Evolutionary conservation across 1,140 invertebrate species (phyloP).

Genomic region (Drosophila nikananu): DNA sequence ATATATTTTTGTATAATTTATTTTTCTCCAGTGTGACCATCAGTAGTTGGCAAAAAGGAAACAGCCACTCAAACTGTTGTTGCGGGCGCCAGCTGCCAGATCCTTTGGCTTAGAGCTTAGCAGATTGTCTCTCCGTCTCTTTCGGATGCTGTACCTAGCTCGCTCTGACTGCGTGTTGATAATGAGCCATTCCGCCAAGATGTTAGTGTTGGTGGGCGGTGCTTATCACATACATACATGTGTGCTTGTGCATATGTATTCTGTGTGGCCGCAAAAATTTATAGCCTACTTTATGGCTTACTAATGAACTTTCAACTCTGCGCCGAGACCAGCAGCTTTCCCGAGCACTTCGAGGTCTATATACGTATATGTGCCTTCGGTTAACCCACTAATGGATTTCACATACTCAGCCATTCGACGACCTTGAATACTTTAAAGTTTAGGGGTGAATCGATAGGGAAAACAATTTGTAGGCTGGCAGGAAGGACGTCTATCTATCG

Average conservation of each 20-base stretch:
- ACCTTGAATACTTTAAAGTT: slow-evolving; percentile 45
- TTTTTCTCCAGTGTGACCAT: slow-evolving; percentile 18
- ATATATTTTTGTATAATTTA: neutral
- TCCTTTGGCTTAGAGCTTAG: slow-evolving; percentile 52
- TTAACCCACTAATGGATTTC: slow-evolving; percentile 38
- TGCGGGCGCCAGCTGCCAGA: slow-evolving; percentile 46
- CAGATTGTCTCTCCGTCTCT: slow-evolving; percentile 26
- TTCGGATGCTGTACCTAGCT: neutral
- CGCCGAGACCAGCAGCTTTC: slow-evolving; percentile 13
- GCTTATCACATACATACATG: slow-evolving; percentile 36
- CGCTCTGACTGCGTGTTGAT: slow-evolving; percentile 60
- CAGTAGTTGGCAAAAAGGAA: slow-evolving; percentile 55
- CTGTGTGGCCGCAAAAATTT: slow-evolving; percentile 61
- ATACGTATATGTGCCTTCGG: neutral
- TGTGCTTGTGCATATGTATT: slow-evolving; percentile 38
- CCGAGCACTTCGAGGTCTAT: neutral
- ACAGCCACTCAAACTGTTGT: slow-evolving; percentile 71
- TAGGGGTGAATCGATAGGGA: slow-evolving; percentile 28
- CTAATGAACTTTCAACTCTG: slow-evolving; percentile 82
- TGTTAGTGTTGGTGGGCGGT: slow-evolving; percentile 38
- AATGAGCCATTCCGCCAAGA: slow-evolving; percentile 62
- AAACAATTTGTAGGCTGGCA: slow-evolving; percentile 63
- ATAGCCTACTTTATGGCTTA: slow-evolving; percentile 83
- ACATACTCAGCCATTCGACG: neutral
- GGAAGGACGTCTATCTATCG: slow-evolving; percentile 66